Evolutionary conservation across 2,113 vertebrate genomes (phyloP), one percentile per base, ranked within the genome.

Genomic region (Shinisaurus crocodilurus): DNA sequence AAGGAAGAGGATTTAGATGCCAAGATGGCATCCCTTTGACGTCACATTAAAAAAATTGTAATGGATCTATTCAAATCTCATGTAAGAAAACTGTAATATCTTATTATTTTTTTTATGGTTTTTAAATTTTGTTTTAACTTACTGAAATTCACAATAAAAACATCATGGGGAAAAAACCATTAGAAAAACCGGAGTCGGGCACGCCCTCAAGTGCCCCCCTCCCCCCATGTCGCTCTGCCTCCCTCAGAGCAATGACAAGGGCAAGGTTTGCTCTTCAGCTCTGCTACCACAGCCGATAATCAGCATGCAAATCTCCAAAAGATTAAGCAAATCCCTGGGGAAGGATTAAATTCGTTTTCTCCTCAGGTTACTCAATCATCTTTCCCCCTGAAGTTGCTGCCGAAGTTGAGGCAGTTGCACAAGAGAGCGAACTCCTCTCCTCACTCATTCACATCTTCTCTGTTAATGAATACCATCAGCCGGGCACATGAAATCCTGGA

Each of bases 271-370:
- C 32, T 27, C 50, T 57, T 63, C 12, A 74, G 85, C 85, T 82
- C 23, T 1, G 27, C 27, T 0, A 54, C 37, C 43, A 50, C 29
- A 7, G 74, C 85, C 23, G 37, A 50, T 91, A 77, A 91, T 43
- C 40, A 8, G 60, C 10, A 82, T 48, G 40, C 8, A 74, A 79
- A 72, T 86, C 92, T 67, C 88, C 0, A 1, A 60, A 69, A 90
- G 92, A 90, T 93, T 83, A 93, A 88, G 37, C 88, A 90, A 93
- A 93, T 86, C 82, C 90, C 37, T 75, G 13, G 23, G 0, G 0
- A n/a, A 74, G 83, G 90, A 93, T 92, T 90, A 92, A 65, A 86
- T 72, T 5, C 54, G 69, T 82, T 83, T 34, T 90, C 90, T 91
- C 82, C 76, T 82, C 82, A 18, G 37, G 91, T 87, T 82, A 85